Base-by-base conservation (phyloP, 53 echinoderm and acorn worm genomes). In the Crossaster papposus region DNA sequence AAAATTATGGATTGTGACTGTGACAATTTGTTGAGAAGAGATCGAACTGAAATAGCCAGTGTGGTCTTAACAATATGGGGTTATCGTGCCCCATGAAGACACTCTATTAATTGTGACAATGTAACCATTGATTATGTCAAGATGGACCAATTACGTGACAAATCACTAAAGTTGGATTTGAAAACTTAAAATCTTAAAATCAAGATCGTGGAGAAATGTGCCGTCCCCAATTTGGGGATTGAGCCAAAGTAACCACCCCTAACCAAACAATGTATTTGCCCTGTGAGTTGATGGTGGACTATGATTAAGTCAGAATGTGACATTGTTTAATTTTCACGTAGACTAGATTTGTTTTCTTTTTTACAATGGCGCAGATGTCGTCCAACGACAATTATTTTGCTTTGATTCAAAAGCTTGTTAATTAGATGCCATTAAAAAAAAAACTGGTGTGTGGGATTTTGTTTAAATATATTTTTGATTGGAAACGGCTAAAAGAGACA, bases 371-470 rank as follows among this genome's bases (percentile, higher is more conserved):
- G 52, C 24, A 85, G 36, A 44, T 52, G 85, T 85, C 85, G 85
- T 85, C 55, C 53, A 85, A 85, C 85, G 85, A 85, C 73, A 85
- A 72, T 36, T 82, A 38, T 82, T 82, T 64, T 44, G 44, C 9
- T 44, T 82, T 82, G 62, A 36, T n/a, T 20, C 20, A 63, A 64
- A 82, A 32, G 53, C n/a, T 44, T 44, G 44, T 70, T 72, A 17
- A 55, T 32, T 54, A 72, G 31, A 72, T 52, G 31, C 35, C 28
- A 31, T 50, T 71, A 31, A 8, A 24, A 38, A 68, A 37, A 54
- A 65, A 37, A 75, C 24, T 87, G 87, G 87, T 87, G 77, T 85
- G 85, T 76, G 87, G 87, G 87, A 87, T 87, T 58, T 62, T 77
- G 5, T 75, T 73, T 55, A n/a, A 77, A 54, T 86, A 54, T 55